These are phyloP conservation scores for Spea bombifrons DNA, from an alignment of 2,113 vertebrate species.

Conservation along the genomic window DNA sequence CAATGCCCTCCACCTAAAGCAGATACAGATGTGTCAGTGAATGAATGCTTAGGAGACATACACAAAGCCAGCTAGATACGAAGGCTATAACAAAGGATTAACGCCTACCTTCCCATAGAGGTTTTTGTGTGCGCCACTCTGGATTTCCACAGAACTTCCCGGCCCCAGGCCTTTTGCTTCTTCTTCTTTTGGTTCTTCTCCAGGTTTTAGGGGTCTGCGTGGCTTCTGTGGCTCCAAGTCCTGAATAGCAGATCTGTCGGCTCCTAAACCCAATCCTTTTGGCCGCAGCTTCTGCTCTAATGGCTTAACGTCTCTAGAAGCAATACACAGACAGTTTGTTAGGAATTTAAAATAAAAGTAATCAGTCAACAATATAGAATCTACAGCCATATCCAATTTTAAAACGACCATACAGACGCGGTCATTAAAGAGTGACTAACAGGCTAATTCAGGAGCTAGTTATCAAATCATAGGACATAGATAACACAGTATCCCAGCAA, in stretches of 20 bases:
- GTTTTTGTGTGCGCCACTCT: slow-evolving; percentile 77
- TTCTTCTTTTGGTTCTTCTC: slow-evolving; percentile 68
- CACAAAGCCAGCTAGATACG: background rate
- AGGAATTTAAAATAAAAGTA: too few relatives aligned
- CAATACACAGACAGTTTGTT: background rate
- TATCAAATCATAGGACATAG: too few relatives aligned
- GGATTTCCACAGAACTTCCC: slow-evolving; percentile 71
- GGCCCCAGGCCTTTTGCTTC: slow-evolving; percentile 69
- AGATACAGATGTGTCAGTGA: background rate
- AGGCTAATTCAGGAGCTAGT: too few relatives aligned
- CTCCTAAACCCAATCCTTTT: slow-evolving; percentile 83
- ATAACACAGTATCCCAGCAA: too few relatives aligned
- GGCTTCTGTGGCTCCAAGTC: slow-evolving; percentile 63
- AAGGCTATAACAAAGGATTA: background rate
- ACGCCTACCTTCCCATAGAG: slow-evolving; percentile 79
- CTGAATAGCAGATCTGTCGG: slow-evolving; percentile 69
- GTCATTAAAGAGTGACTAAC: too few relatives aligned
- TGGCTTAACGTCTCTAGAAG: slow-evolving; percentile 75
- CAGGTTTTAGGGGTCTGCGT: slow-evolving; percentile 64
- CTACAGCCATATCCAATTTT: too few relatives aligned
- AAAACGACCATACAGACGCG: too few relatives aligned
- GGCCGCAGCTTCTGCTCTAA: slow-evolving; percentile 76
- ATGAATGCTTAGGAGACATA: background rate
- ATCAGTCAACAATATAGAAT: too few relatives aligned
- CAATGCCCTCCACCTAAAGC: slow-evolving; percentile 79